Evolutionary conservation across 2,888 invertebrate species (phyloP).

Genomic region (Spatulosminthurus flaviceps): DNA sequence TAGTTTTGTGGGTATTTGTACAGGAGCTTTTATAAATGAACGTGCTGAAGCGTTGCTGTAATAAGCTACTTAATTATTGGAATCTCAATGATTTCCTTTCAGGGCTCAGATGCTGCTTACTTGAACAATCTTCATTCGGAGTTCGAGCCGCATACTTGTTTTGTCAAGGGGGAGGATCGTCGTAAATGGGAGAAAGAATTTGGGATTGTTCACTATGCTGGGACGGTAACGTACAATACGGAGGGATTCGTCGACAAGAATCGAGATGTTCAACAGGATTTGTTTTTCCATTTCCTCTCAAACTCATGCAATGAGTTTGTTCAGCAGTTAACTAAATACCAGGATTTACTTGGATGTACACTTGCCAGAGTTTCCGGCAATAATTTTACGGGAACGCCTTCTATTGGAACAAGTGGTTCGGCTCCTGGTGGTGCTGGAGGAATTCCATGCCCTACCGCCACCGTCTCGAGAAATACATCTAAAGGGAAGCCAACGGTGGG

Average conservation of each 20-base stretch:
- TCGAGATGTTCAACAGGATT: constrained; percentile 90
- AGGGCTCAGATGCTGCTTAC: constrained; percentile 88
- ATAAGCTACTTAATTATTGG: constrained; percentile 6
- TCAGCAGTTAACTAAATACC: constrained; percentile 64
- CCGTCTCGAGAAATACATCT: constrained; percentile 82
- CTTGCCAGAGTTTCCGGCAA: constrained; percentile 66
- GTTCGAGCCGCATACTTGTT: constrained; percentile 83
- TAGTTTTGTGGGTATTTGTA: too few species aligned
- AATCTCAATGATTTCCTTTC: constrained; percentile 30
- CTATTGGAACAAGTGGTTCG: constrained; percentile 16
- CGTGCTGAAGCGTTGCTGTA: too few species aligned
- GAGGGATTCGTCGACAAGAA: constrained; percentile 92
- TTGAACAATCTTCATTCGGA: constrained; percentile 87
- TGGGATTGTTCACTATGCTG: constrained; percentile 88
- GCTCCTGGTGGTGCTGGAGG: constrained; percentile 19
- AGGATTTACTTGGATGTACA: constrained; percentile 70
- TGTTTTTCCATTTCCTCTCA: constrained; percentile 88
- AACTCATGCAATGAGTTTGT: constrained; percentile 84
- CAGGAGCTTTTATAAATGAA: too few species aligned
- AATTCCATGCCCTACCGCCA: constrained; percentile 66
- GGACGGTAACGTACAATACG: constrained; percentile 82
- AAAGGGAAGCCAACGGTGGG: constrained; percentile 90
- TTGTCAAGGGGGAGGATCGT: constrained; percentile 84
- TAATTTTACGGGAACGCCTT: constrained; percentile 47
- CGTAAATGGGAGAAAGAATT: constrained; percentile 91